Conservation (phyloP, 1,140 invertebrate genomes). For the Tetraneura akinire region DNA sequence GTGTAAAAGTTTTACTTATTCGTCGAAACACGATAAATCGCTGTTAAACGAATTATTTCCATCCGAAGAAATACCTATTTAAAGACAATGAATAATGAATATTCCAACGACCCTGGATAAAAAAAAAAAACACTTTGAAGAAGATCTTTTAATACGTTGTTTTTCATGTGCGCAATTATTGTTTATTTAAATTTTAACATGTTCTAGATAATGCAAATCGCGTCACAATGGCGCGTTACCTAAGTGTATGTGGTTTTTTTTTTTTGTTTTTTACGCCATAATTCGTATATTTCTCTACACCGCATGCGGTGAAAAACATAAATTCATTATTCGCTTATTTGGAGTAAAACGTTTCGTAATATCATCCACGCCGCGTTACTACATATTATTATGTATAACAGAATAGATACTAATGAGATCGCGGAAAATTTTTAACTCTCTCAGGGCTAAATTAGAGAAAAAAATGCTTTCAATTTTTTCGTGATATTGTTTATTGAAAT, state of each 20-base stretch:
- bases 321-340: not conserved
- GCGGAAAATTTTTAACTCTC: too few species aligned
- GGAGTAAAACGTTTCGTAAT: too few species aligned
- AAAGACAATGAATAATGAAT: constrained; percentile 2
- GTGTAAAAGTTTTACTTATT: not conserved
- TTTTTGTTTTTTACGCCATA: not conserved
- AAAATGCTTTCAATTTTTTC: too few species aligned
- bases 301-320: not conserved
- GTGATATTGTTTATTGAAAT: too few species aligned
- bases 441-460: too few species aligned
- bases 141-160: not conserved
- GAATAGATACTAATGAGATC: too few species aligned
- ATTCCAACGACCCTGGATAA: not conserved
- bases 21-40: not conserved
- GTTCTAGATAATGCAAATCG: constrained; percentile 9
- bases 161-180: not conserved
- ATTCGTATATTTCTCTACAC: too few species aligned
- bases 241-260: not conserved
- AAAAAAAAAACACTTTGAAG: not conserved
- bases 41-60: constrained; percentile 9
- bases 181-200: not conserved
- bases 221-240: not conserved
- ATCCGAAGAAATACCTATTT: not conserved
- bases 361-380: too few species aligned
- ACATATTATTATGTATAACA: too few species aligned